Percentiles rank a stretch among this genome's conserved stretches.
Conservation (phyloP, 1,140 invertebrate genomes). For the Polypedilum vanderplanki region DNA sequence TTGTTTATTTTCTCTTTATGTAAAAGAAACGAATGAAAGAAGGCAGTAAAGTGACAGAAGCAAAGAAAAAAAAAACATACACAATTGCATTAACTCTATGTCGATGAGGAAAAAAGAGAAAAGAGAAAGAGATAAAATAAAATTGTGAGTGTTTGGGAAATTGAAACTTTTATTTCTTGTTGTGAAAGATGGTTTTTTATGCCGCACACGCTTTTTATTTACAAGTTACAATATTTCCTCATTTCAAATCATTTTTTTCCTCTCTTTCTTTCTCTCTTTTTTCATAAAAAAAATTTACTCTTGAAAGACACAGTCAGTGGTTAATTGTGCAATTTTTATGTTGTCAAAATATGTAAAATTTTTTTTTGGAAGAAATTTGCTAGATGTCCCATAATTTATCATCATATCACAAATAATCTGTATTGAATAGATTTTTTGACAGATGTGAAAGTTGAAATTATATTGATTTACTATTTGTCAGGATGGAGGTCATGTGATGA, state of each 20-base stretch:
- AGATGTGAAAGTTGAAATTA: slow-evolving; percentile 18
- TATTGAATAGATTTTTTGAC: too few relatives aligned
- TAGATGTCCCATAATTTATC: too few relatives aligned
- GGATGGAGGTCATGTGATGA: neutral
- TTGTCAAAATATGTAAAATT: too few relatives aligned
- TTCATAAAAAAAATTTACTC: neutral
- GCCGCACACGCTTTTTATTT: neutral
- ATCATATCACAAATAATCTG: too few relatives aligned
- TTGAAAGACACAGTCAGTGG: slow-evolving; percentile 9
- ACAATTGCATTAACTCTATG: slow-evolving; percentile 1
- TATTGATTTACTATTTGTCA: slow-evolving; percentile 3
- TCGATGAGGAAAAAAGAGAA: neutral
- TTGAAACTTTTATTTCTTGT: neutral
- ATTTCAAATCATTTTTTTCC: neutral
- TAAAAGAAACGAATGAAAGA: slow-evolving; percentile 2
- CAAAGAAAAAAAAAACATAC: neutral
- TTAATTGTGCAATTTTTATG: neutral
- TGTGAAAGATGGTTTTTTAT: neutral
- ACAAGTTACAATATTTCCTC: neutral
- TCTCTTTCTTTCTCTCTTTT: neutral
- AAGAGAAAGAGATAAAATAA: neutral
- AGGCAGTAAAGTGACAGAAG: neutral
- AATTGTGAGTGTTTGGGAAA: slow-evolving; percentile 11
- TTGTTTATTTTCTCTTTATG: slow-evolving; percentile 9
- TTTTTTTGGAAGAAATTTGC: too few relatives aligned